phyloP scores from a whole-genome alignment of 2,113 vertebrate genomes.

The Stigmatopora argus region DNA sequence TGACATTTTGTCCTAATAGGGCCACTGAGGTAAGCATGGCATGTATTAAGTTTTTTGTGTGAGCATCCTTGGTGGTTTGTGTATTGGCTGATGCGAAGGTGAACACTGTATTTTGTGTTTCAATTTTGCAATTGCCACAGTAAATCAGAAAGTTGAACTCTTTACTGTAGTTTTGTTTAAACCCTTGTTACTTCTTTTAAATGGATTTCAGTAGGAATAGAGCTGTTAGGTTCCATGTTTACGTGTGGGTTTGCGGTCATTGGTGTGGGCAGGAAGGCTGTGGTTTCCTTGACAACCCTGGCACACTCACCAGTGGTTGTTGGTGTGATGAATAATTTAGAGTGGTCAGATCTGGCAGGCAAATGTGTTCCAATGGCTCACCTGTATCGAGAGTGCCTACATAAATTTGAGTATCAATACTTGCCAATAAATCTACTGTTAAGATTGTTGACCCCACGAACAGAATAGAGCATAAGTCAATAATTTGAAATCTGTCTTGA shows the following conservation, averaged over 20 bases:
- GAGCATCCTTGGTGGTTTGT: background rate
- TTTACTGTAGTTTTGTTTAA: slow-evolving; percentile 10
- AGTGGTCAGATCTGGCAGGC: slow-evolving; percentile 38
- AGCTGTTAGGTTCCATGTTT: slow-evolving; percentile 18
- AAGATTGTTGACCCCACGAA: background rate
- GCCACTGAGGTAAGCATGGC: slow-evolving; percentile 32
- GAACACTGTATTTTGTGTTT: slow-evolving; percentile 9
- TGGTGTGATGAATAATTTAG: slow-evolving; percentile 67
- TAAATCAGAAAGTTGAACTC: slow-evolving; percentile 9
- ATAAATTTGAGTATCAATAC: background rate
- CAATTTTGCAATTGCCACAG: slow-evolving; percentile 8
- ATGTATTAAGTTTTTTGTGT: slow-evolving; percentile 30
- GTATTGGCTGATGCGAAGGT: background rate
- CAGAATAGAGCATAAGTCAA: background rate
- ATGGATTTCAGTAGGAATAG: slow-evolving; percentile 14
- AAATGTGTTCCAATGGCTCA: slow-evolving; percentile 42
- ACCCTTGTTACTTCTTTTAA: slow-evolving; percentile 5
- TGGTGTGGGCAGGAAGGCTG: slow-evolving; percentile 53
- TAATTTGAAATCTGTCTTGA: too few relatives aligned
- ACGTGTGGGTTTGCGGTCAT: slow-evolving; percentile 51
- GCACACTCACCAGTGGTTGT: slow-evolving; percentile 41
- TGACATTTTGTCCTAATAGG: slow-evolving; percentile 59
- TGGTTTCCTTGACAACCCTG: slow-evolving; percentile 64
- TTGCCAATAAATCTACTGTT: background rate
- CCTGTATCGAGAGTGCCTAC: slow-evolving; percentile 18